Evolutionary conservation across 2,797 vertebrate genomes (phyloP), one percentile per base, ranked within the genome.

Genomic region (Parauchenoglanis punctatus): DNA sequence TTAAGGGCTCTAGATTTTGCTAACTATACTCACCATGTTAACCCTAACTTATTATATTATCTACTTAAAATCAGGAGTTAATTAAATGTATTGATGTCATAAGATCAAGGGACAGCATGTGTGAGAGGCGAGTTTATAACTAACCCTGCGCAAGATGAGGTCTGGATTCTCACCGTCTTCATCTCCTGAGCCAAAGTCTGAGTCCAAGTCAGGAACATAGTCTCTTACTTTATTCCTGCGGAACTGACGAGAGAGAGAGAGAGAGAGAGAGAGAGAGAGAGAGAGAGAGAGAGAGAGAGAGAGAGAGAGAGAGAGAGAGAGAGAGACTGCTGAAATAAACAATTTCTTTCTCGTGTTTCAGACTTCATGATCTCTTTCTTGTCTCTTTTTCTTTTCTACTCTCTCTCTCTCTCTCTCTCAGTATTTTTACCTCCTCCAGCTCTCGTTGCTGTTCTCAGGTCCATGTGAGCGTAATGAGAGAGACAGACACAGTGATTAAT

Each of bases 181-280:
- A 1, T 92, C 94, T 0, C 95, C 95, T 76, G 89, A 92, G 88
- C 95, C 95, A 40, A 88, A 90, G 84, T 96, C 95, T 0, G 95
- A 96, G 90, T 96, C 95, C 31, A 95, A 96, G 56, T 94, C 93
- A 17, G 91, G 91, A 8, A 88, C 31, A 52, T 72, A 89, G 1
- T 95, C 92, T 76, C 94, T 94, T 86, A 95, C 94, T 95, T 96
- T 96, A 91, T 94, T 95, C 86, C 92, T 93, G 90, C 89, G 96
- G 91, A 96, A 96, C 96, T 96, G 89, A 25, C 1, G 44, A n/a
- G 44, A 44, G 68, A 20, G 35, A 65, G 35, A 56, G 49, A 72
- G 44, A 86, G 18, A 46, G 35, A 59, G 31, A 7, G 18, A 15
- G 5, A 73, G 6, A 73, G 1, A 28, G 83, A 58, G 7, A n/a